These are phyloP conservation scores for Enteromius viviparus DNA, from an alignment of 2,797 vertebrate genomes.

Conservation along the genomic window DNA sequence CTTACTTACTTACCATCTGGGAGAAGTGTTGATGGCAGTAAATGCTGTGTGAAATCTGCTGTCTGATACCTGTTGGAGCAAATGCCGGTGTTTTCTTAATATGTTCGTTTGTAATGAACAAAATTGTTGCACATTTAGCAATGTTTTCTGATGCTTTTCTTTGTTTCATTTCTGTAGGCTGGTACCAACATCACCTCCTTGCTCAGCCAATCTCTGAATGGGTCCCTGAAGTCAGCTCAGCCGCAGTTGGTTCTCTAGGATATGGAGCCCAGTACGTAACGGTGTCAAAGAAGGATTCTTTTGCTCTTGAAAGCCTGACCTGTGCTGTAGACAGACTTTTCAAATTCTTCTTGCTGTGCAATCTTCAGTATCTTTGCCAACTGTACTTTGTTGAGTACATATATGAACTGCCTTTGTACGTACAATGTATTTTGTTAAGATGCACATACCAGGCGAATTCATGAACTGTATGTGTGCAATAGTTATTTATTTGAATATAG, in stretches of 20 bases:
- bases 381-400: neutral
- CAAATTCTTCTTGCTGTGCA: neutral
- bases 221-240: neutral
- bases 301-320: neutral
- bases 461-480: too few species aligned
- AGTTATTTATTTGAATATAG: too few species aligned
- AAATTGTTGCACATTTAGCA: neutral
- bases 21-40: neutral
- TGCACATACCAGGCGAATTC: too few species aligned
- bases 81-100: neutral
- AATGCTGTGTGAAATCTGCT: neutral
- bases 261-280: neutral
- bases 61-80: neutral
- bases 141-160: constrained; percentile 5
- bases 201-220: neutral
- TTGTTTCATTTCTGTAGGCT: neutral
- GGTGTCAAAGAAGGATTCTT: neutral
- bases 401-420: neutral
- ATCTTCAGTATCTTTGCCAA: neutral
- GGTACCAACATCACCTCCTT: neutral
- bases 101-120: neutral
- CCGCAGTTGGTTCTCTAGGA: neutral
- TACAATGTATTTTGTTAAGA: too few species aligned
- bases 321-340: constrained; percentile 4
- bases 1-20: too few species aligned